Conservation (phyloP, 2,113 vertebrate genomes). For the Steatornis caripensis region DNA sequence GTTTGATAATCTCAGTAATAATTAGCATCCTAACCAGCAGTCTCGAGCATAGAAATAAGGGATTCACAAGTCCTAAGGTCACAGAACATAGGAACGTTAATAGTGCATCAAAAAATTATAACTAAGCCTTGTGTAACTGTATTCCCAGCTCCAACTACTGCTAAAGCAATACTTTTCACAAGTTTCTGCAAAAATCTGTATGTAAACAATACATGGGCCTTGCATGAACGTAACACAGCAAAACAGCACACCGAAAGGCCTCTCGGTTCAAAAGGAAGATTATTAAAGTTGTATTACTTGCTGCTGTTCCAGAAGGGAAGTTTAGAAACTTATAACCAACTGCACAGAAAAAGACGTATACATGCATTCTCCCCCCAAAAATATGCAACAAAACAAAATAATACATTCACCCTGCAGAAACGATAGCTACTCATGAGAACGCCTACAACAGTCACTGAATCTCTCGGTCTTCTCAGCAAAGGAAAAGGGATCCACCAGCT, state of each 20-base stretch:
- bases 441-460: not conserved
- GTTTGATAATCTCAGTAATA: not conserved
- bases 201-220: not conserved
- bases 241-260: not conserved
- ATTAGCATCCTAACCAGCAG: not conserved
- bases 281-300: not conserved
- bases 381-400: not conserved
- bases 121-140: not conserved
- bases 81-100: not conserved
- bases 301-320: not conserved
- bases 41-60: not conserved
- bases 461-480: not conserved
- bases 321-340: not conserved
- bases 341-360: not conserved
- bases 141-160: not conserved
- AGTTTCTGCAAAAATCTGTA: not conserved
- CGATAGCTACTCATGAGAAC: not conserved
- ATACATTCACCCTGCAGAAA: not conserved
- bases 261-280: not conserved
- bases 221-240: not conserved
- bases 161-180: not conserved
- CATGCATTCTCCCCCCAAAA: not conserved
- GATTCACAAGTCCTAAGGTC: not conserved
- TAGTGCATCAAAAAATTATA: not conserved
- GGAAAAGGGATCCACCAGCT: not conserved